Conservation (phyloP, 2,797 vertebrate genomes). For the Falco peregrinus region DNA sequence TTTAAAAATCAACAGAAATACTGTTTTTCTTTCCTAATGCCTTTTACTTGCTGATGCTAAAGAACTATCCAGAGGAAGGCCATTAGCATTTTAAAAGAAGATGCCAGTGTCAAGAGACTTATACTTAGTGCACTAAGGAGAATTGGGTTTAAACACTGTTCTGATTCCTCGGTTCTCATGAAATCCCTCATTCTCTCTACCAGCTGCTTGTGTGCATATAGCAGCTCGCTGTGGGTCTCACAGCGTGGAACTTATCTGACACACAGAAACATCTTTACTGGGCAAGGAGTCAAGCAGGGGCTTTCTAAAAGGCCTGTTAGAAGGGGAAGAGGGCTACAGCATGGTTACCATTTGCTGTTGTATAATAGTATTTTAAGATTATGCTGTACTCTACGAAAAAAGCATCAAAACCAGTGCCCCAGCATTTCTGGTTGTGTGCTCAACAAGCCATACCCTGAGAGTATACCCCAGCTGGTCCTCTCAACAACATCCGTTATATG, state of each 20-base stretch:
- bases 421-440: neutral
- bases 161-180: neutral
- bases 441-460: neutral
- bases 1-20: slow-evolving; percentile 6
- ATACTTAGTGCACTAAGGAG: neutral
- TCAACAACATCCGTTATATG: neutral
- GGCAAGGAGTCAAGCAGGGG: neutral
- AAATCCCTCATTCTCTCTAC: neutral
- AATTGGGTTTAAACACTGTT: neutral
- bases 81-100: slow-evolving; percentile 42
- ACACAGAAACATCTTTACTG: neutral
- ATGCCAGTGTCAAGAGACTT: neutral
- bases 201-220: neutral
- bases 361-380: neutral
- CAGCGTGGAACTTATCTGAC: neutral
- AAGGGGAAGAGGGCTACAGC: neutral
- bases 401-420: neutral
- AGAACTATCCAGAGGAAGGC: neutral
- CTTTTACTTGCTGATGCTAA: neutral
- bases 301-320: neutral
- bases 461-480: neutral
- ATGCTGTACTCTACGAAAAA: neutral
- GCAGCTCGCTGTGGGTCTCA: rapidly evolving
- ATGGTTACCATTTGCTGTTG: neutral
- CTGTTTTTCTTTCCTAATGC: neutral